phyloP scores from a whole-genome alignment of 2,888 invertebrate genomes.

The Drosophila mettleri region DNA sequence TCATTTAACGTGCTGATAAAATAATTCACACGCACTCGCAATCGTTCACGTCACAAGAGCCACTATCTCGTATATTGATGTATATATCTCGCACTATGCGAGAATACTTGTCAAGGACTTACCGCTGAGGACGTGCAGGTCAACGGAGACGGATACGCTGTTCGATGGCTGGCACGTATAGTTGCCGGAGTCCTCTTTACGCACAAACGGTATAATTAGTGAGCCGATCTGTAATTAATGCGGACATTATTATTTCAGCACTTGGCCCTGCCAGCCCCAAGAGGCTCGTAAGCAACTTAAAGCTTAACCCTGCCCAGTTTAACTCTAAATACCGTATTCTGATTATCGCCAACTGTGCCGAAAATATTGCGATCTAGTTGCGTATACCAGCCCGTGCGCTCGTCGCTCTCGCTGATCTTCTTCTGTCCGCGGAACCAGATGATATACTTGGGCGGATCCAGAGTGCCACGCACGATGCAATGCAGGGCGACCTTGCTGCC shows the following conservation, averaged over 20 bases:
- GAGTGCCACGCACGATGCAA: conserved; percentile 94
- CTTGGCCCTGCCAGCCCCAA: neutral
- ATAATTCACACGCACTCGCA: conserved; percentile 62
- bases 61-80: neutral
- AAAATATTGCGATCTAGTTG: conserved; percentile 84
- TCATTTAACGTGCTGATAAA: conserved; percentile 69
- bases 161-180: conserved; percentile 98
- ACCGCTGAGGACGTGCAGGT: conserved; percentile 96
- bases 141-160: conserved; percentile 94
- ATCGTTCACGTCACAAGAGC: conserved; percentile 22
- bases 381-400: conserved; percentile 83
- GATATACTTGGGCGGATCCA: conserved; percentile 96
- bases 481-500: conserved; percentile 94
- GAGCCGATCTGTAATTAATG: conserved; percentile 83
- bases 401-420: conserved; percentile 82
- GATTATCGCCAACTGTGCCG: conserved; percentile 82
- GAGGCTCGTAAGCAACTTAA: too few relatives aligned
- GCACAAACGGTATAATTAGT: conserved; percentile 85
- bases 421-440: conserved; percentile 93
- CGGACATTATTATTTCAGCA: conserved; percentile 39
- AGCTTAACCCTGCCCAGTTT: neutral
- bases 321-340: conserved; percentile 81
- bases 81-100: neutral
- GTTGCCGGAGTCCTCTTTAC: conserved; percentile 87
- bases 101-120: conserved; percentile 68